Evolutionary conservation across 2,113 vertebrate species (phyloP).

Genomic region (Osmerus eperlanus): DNA sequence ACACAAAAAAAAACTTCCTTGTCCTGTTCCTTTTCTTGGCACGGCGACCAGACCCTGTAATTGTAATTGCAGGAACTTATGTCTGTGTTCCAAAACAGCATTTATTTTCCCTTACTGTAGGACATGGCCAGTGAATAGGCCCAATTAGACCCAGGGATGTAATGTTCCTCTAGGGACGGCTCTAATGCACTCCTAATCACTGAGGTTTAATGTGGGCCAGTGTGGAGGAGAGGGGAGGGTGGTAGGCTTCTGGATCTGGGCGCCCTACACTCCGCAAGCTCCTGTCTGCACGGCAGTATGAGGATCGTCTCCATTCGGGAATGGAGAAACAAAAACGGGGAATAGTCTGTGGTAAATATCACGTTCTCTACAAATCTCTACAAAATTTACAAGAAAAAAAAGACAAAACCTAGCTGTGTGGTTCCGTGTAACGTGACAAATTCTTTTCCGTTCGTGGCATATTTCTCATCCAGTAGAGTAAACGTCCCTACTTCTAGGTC

Average conservation of each 20-base stretch:
- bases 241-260: too few relatives aligned
- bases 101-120: conserved; percentile 12
- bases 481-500: not conserved
- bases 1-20: conserved; percentile 11
- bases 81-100: conserved; percentile 30
- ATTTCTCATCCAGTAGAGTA: not conserved
- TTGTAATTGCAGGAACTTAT: conserved; percentile 38
- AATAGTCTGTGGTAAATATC: too few relatives aligned
- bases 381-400: too few relatives aligned
- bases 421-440: too few relatives aligned
- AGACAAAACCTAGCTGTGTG: too few relatives aligned
- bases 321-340: too few relatives aligned
- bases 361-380: too few relatives aligned
- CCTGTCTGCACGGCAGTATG: too few relatives aligned
- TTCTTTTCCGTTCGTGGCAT: not conserved
- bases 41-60: conserved; percentile 29
- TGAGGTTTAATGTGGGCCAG: conserved; percentile 8
- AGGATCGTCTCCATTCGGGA: too few relatives aligned
- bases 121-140: conserved; percentile 23
- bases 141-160: conserved; percentile 41
- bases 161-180: conserved; percentile 41
- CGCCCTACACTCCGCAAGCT: too few relatives aligned
- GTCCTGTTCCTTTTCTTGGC: conserved; percentile 5
- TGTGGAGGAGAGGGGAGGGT: not conserved
- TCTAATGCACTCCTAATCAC: conserved; percentile 46